phyloP scores from a whole-genome alignment of 2,888 invertebrate genomes.

The Stenichneumon culpator region DNA sequence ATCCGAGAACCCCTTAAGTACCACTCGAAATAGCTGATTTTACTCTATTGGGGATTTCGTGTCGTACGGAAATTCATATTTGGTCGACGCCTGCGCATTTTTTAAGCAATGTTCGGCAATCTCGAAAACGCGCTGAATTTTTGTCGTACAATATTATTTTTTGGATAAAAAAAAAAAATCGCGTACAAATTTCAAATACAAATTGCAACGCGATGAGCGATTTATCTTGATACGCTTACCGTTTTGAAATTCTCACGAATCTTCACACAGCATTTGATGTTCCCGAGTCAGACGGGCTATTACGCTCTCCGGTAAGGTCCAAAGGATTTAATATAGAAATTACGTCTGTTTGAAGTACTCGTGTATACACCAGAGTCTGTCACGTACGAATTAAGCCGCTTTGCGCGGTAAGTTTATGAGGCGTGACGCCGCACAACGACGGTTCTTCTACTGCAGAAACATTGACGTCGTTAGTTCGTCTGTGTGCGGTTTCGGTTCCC shows the following conservation, averaged over 20 bases:
- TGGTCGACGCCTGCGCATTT: too few species aligned
- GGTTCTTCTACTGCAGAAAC: background rate
- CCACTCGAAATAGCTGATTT: background rate
- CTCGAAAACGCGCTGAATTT: background rate
- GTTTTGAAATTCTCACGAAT: background rate
- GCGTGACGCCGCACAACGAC: conserved; percentile 37
- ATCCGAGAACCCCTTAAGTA: background rate
- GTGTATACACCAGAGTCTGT: conserved; percentile 41
- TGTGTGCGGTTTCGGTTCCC: background rate
- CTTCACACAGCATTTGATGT: background rate
- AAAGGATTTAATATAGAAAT: conserved; percentile 43
- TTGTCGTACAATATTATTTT: background rate
- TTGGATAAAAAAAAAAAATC: background rate
- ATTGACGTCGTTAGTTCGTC: background rate
- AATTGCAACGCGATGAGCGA: background rate
- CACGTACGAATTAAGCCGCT: conserved; percentile 51
- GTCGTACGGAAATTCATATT: background rate
- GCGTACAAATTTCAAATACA: background rate
- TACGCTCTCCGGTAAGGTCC: conserved; percentile 2
- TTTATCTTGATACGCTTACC: background rate
- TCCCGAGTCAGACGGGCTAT: background rate
- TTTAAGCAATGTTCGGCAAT: background rate
- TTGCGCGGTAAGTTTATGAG: conserved; percentile 51
- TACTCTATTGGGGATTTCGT: background rate
- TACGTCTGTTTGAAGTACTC: conserved; percentile 52